Evolutionary conservation across 2,888 invertebrate species (phyloP).

Genomic region (Pherbina coryleti): DNA sequence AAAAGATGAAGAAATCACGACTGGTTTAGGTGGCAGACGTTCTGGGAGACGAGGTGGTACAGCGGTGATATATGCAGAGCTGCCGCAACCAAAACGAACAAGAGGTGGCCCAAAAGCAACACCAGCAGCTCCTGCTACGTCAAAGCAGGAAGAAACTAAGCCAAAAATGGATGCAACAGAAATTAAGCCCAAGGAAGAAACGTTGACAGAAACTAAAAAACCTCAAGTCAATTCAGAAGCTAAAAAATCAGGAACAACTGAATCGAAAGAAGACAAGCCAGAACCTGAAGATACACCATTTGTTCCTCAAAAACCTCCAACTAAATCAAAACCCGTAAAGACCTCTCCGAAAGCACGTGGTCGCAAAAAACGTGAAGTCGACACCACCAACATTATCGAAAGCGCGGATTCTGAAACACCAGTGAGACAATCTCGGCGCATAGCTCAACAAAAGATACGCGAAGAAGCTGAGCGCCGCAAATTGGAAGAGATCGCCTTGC

Average conservation of each 20-base stretch:
- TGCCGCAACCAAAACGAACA: slow-evolving; percentile 60
- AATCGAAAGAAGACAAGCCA: neutral
- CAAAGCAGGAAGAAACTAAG: slow-evolving; percentile 19
- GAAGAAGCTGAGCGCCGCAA: slow-evolving; percentile 85
- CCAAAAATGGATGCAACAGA: slow-evolving; percentile 22
- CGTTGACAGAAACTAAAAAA: slow-evolving; percentile 34
- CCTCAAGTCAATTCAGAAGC: slow-evolving; percentile 13
- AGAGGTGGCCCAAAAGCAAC: slow-evolving; percentile 50
- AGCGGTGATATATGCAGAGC: slow-evolving; percentile 56
- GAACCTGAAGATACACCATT: slow-evolving; percentile 29
- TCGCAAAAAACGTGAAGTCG: slow-evolving; percentile 64
- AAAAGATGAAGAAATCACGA: slow-evolving; percentile 13
- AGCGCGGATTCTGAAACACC: slow-evolving; percentile 63
- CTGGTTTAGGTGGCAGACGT: slow-evolving; percentile 50
- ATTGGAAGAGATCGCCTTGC: slow-evolving; percentile 80
- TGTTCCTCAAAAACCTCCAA: neutral
- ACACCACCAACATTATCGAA: slow-evolving; percentile 66
- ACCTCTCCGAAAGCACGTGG: slow-evolving; percentile 48
- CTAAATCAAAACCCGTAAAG: slow-evolving; percentile 31
- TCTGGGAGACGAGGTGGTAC: slow-evolving; percentile 61
- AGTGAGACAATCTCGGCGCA: slow-evolving; percentile 84
- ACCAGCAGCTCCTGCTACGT: neutral
- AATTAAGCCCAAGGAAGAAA: slow-evolving; percentile 20
- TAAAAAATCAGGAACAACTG: neutral
- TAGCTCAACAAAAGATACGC: slow-evolving; percentile 88